Base-by-base conservation (phyloP, 2,113 vertebrate species). In the Recurvirostra avosetta region DNA sequence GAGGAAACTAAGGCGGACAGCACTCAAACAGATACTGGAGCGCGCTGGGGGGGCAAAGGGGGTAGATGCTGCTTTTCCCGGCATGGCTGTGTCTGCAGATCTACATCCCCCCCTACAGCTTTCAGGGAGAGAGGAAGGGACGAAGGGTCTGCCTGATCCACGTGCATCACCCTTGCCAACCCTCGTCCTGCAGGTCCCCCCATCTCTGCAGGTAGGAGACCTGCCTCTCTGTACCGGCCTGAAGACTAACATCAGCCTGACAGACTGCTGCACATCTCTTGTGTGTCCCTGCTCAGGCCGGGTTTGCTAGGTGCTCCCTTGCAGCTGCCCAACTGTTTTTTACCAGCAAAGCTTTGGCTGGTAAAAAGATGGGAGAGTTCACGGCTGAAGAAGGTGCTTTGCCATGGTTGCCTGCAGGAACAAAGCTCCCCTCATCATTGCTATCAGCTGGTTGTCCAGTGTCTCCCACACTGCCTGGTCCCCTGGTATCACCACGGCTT, bases 1-100 rank as follows among this genome's bases (percentile, higher is more conserved):
- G 94, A 97, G 95, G 96, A 97, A 97, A 94, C 92, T 82, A 80
- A 85, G 73, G 96, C 91, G 5, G 94, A 97, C 90, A 97, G 74
- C 86, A 90, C 83, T 96, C 90, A 95, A 92, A 92, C 95, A 97
- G 94, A 96, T 89, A 94, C 79, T 86, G 82, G 62, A 88, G 58
- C 2, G 0, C 0, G 4, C 9, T 45, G 15, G 1, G 43, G 65
- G 55, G 43, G 56, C 0, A 0, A 47, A 72, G 18, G 38, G 43
- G 36, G 32, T 81, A 77, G 34, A 67, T 90, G 91, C 82, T 88
- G 68, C 38, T 88, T 85, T 90, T 41, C 72, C 47, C 13, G 2
- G n/a, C 16, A 6, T 49, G 85, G 38, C 22, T 92, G 52, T 27
- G 59, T 82, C 47, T 93, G 63, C 23, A 47, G 53, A 32, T 43